phyloP scores from a whole-genome alignment of 2,113 vertebrate species.

The Pitta sordida region DNA sequence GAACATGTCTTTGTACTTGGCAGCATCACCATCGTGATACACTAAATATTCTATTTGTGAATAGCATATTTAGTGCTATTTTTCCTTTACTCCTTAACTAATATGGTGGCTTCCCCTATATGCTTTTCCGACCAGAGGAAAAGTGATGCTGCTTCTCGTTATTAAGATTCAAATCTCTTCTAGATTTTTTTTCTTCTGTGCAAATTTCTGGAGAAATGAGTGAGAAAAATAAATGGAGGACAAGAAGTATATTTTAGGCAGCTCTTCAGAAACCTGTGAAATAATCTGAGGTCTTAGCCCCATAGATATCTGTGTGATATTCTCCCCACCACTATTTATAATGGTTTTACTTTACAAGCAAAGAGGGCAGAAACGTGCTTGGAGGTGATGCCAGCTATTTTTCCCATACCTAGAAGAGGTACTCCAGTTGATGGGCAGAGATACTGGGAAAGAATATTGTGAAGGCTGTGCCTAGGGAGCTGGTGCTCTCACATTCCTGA shows the following conservation, averaged over 20 bases:
- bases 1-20: background rate
- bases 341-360: background rate
- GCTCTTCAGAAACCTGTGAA: background rate
- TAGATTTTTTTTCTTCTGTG: background rate
- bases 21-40: background rate
- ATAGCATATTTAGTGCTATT: background rate
- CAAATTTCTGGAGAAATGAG: background rate
- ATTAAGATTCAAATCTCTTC: background rate
- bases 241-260: background rate
- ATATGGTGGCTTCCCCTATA: background rate
- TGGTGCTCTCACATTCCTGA: background rate
- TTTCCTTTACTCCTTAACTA: background rate
- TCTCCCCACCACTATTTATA: background rate
- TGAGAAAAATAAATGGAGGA: background rate
- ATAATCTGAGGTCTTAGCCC: background rate
- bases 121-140: background rate
- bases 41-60: background rate
- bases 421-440: background rate
- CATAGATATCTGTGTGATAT: background rate
- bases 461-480: background rate
- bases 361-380: background rate
- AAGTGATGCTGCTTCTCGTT: background rate
- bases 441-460: background rate
- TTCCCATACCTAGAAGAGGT: background rate
- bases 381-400: background rate